Evolutionary conservation across 2,797 vertebrate genomes (phyloP).

Genomic region (Botia almorhae): DNA sequence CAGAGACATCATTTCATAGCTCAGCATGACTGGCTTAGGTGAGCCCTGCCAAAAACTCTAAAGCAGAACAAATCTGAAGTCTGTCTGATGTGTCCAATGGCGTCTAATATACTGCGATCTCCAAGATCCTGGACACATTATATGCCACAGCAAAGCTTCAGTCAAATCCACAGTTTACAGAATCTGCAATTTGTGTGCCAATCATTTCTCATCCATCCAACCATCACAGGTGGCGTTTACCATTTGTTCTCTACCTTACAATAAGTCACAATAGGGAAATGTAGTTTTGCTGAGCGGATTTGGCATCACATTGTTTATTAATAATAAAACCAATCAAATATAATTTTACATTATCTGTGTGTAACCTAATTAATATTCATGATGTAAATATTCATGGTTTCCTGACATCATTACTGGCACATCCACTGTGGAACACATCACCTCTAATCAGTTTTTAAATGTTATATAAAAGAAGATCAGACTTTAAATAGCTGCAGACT

Average conservation of each 20-base stretch:
- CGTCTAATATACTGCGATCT: constrained; percentile 27
- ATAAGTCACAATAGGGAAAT: no score
- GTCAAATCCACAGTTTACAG: background rate
- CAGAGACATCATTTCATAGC: constrained; percentile 49
- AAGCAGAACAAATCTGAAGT: constrained; percentile 48
- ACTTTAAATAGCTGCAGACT: background rate
- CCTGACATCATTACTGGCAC: no score
- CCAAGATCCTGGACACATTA: constrained; percentile 15
- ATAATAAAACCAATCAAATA: background rate
- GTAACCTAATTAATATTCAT: background rate
- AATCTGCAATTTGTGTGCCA: background rate
- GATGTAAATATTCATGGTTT: background rate
- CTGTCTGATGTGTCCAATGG: constrained; percentile 29
- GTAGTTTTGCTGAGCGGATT: no score
- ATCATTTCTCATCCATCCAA: background rate
- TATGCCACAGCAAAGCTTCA: background rate
- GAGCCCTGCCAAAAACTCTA: constrained; percentile 50
- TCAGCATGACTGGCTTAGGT: constrained; percentile 51
- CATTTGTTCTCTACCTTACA: background rate
- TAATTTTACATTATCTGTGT: background rate
- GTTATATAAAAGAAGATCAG: background rate
- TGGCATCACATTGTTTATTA: background rate
- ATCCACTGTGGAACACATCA: background rate
- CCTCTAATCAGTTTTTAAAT: constrained; percentile 26
- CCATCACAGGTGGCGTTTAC: background rate